These are phyloP conservation scores for Drosophila phalerata DNA, from an alignment of 2,888 invertebrate species.

Conservation along the genomic window DNA sequence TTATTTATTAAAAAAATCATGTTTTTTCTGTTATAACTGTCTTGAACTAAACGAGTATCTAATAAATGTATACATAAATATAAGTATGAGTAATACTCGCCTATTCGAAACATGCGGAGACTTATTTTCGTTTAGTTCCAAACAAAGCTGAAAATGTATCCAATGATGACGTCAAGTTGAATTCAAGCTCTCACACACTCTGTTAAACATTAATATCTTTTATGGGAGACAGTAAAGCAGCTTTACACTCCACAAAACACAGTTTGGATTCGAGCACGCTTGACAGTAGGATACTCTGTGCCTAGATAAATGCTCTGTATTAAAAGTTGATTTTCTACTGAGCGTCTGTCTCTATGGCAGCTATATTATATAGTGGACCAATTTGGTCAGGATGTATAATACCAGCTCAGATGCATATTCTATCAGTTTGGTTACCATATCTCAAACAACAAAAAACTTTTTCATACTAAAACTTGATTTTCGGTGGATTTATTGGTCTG, in stretches of 20 bases:
- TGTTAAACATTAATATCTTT: not conserved
- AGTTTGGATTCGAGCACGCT: too few relatives aligned
- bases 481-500: too few relatives aligned
- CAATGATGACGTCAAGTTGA: slow-evolving; percentile 59
- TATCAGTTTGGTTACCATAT: too few relatives aligned
- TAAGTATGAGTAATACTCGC: slow-evolving; percentile 68
- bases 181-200: not conserved
- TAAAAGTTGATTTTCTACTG: too few relatives aligned
- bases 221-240: not conserved
- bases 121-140: slow-evolving; percentile 31
- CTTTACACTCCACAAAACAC: not conserved
- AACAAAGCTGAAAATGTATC: slow-evolving; percentile 43
- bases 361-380: too few relatives aligned
- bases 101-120: slow-evolving; percentile 47
- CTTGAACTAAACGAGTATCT: not conserved
- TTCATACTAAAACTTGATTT: too few relatives aligned
- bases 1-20: not conserved
- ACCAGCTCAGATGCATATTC: too few relatives aligned
- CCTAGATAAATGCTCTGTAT: too few relatives aligned
- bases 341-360: too few relatives aligned
- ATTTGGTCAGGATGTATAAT: too few relatives aligned
- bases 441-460: too few relatives aligned
- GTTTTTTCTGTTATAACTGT: not conserved
- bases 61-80: slow-evolving; percentile 23
- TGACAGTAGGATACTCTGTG: too few relatives aligned